Percentiles rank a stretch among this genome's conserved stretches.
These are phyloP conservation scores for Pomatostomus ruficeps DNA, from an alignment of 2,113 vertebrate genomes.

Conservation along the genomic window DNA sequence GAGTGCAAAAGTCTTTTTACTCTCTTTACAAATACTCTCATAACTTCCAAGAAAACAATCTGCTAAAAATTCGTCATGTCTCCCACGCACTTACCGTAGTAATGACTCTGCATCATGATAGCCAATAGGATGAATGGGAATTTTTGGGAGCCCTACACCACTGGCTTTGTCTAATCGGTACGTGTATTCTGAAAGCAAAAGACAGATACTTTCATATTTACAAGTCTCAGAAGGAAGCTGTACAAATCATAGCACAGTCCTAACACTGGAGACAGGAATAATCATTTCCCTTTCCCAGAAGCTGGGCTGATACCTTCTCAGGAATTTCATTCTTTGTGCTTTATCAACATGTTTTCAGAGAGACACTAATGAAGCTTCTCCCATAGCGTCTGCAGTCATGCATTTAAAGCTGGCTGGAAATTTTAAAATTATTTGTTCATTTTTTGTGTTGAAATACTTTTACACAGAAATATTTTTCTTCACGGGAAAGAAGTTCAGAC, in stretches of 20 bases:
- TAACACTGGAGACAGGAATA: neutral
- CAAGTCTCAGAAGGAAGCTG: neutral
- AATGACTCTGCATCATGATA: constrained; percentile 83
- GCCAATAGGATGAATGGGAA: constrained; percentile 93
- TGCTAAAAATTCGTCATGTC: neutral
- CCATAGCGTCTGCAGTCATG: neutral
- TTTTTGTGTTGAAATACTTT: neutral
- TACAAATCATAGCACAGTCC: neutral
- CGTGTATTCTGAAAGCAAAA: constrained; percentile 78
- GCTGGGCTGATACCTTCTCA: neutral
- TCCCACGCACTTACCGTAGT: constrained; percentile 75
- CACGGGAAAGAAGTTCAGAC: neutral
- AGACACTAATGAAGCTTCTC: neutral
- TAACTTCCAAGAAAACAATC: neutral
- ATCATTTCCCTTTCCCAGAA: neutral
- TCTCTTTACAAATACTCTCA: neutral
- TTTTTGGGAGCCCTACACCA: constrained; percentile 85
- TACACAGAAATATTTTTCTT: neutral
- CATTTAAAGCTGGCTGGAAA: neutral
- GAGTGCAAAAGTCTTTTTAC: neutral
- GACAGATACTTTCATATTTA: neutral
- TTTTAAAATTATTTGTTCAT: neutral
- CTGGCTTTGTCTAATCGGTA: constrained; percentile 72
- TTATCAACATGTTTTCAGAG: neutral
- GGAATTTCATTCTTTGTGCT: neutral